These are phyloP conservation scores for Anseranas semipalmata DNA, from an alignment of 2,113 vertebrate genomes.

Conservation along the genomic window DNA sequence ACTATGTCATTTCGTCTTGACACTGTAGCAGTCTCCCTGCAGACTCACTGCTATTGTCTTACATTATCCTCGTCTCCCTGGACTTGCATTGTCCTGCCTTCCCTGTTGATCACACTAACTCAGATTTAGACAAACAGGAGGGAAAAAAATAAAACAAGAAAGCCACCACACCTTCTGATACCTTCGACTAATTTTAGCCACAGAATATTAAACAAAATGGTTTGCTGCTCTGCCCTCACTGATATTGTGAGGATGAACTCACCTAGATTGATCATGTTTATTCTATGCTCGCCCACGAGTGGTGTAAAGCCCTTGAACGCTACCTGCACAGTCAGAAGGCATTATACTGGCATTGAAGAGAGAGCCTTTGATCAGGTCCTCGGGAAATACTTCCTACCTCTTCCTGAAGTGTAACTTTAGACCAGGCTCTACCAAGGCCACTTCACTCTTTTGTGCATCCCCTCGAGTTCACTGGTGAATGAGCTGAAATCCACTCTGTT, in stretches of 20 bases:
- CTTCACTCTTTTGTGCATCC: conserved; percentile 64
- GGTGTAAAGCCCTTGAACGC: neutral
- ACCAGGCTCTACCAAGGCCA: conserved; percentile 49
- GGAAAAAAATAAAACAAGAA: neutral
- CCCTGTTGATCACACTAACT: neutral
- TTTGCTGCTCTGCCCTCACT: neutral
- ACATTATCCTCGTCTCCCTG: neutral
- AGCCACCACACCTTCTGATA: neutral
- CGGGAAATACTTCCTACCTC: conserved; percentile 12
- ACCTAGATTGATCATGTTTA: neutral
- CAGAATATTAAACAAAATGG: neutral
- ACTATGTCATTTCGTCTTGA: conserved; percentile 1
- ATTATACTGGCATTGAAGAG: neutral
- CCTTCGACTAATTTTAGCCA: neutral
- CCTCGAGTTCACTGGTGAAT: conserved; percentile 55
- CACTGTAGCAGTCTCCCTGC: neutral
- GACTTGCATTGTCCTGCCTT: neutral
- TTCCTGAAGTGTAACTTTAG: conserved; percentile 64
- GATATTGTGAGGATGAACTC: neutral
- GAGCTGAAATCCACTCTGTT: conserved; percentile 4
- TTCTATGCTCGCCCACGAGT: neutral
- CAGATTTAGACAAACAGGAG: neutral
- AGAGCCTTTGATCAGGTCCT: conserved; percentile 41
- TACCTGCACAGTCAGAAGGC: neutral
- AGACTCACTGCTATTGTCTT: conserved; percentile 21